Percentiles rank a stretch among this genome's conserved stretches.
phyloP scores from a whole-genome alignment of 2,888 invertebrate genomes.

The Eristalis intricaria region DNA sequence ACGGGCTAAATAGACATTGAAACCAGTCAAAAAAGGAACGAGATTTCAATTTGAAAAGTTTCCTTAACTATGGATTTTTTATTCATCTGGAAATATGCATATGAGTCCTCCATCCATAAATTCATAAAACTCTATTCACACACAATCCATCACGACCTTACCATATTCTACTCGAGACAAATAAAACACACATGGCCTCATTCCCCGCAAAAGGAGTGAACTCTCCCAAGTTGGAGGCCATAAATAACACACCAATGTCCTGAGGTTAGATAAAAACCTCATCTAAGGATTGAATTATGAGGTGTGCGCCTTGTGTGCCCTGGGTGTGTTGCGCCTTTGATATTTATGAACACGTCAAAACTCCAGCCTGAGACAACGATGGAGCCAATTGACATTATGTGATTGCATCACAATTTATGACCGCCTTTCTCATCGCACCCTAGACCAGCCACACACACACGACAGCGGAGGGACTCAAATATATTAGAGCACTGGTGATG shows the following conservation, averaged over 20 bases:
- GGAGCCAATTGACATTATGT: conserved; percentile 65
- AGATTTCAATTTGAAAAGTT: too few species aligned
- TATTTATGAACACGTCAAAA: conserved; percentile 69
- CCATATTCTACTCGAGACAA: background rate
- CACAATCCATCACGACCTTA: conserved; percentile 31
- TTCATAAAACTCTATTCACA: conserved; percentile 20
- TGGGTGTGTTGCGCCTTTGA: conserved; percentile 58
- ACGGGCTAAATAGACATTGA: too few species aligned
- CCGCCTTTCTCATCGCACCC: conserved; percentile 11
- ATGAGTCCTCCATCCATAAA: background rate
- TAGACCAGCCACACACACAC: background rate
- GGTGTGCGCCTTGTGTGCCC: conserved; percentile 48
- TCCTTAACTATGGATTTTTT: background rate
- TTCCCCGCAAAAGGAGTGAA: conserved; percentile 52
- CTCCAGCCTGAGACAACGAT: conserved; percentile 49
- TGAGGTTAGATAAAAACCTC: conserved; percentile 66
- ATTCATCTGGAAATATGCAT: background rate
- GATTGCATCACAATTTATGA: conserved; percentile 64
- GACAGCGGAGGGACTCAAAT: background rate
- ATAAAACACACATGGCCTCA: conserved; percentile 41
- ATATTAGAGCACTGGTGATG: background rate
- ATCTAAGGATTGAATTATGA: conserved; percentile 66
- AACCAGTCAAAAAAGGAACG: too few species aligned
- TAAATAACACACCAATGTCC: conserved; percentile 60
- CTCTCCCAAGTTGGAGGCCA: conserved; percentile 52